Evolutionary conservation across 2,888 invertebrate genomes (phyloP), one percentile per base, ranked within the genome.

Genomic region (Acleris cristana): DNA sequence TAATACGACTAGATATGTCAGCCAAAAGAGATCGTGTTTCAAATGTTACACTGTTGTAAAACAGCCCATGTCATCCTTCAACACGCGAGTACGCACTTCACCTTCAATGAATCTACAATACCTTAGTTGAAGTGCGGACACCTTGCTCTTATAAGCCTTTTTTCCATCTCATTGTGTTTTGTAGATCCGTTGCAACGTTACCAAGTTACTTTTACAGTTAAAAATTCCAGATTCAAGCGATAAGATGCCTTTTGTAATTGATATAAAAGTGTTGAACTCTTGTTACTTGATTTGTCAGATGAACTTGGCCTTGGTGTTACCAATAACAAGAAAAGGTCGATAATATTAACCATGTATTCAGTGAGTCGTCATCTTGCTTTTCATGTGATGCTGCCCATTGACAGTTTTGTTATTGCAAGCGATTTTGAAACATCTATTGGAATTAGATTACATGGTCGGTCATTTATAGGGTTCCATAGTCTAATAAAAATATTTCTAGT

Each of bases 331-430:
- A 73, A 79, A 79, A 79, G 78, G 75, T 79, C 74, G 74, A 72
- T 65, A 71, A 67, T 72, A 76, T 77, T 76, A 73, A 73, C 74
- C 58, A 68, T 44, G 73, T 69, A 76, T 76, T 78, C 66, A 74
- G 14, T 49, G 64, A 69, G 73, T 76, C 75, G 69, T 76, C 78
- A 76, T 73, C 72, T 71, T 64, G 65, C 74, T 73, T 72, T 74
- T 63, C 58, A 34, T 59, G 48, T 56, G 69, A 70, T 65, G 59
- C 63, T 74, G 76, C 76, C 69, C 70, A 77, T 81, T 80, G 71
- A 80, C 65, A 72, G 72, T 75, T 73, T 72, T 77, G 74, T 76
- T 77, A 76, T 81, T 74, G 77, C 76, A 70, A 63, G 40, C 23
- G 44, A 69, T 69, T 59, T 64, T 62, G 59, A 68, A 67, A 66